Conservation (phyloP, 2,113 vertebrate genomes). For the Buteo buteo region DNA sequence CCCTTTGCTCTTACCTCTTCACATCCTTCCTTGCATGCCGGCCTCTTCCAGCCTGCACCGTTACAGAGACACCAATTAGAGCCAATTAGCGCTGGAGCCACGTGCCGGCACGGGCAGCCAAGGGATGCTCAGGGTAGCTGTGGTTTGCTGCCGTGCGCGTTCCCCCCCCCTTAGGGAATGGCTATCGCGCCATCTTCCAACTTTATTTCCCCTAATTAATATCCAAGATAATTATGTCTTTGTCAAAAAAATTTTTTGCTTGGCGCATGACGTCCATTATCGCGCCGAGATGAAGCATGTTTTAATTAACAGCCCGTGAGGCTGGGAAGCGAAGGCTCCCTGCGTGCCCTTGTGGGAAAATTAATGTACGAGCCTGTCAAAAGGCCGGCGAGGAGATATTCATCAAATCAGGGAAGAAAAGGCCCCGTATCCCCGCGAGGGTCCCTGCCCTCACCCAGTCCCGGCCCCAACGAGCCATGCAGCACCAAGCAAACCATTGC, state of each 20-base stretch:
- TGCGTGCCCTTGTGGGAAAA: not conserved
- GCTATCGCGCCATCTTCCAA: fast-evolving
- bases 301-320: not conserved
- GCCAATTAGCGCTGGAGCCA: not conserved
- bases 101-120: fast-evolving
- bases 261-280: fast-evolving
- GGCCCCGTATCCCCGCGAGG: not conserved
- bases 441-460: not conserved
- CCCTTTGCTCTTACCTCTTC: not conserved
- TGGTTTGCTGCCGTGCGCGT: not conserved
- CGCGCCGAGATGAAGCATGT: fast-evolving
- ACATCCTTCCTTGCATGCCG: fast-evolving
- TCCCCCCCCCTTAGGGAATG: not conserved
- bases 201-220: not conserved
- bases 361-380: constrained; percentile 17
- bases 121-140: not conserved
- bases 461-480: fast-evolving
- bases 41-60: not conserved
- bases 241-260: not conserved
- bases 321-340: not conserved
- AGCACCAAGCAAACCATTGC: not conserved
- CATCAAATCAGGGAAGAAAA: not conserved
- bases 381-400: not conserved
- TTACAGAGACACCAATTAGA: not conserved
- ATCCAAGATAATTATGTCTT: not conserved